phyloP scores from a whole-genome alignment of 1,140 invertebrate species.

The Leptopilina boulardi region DNA sequence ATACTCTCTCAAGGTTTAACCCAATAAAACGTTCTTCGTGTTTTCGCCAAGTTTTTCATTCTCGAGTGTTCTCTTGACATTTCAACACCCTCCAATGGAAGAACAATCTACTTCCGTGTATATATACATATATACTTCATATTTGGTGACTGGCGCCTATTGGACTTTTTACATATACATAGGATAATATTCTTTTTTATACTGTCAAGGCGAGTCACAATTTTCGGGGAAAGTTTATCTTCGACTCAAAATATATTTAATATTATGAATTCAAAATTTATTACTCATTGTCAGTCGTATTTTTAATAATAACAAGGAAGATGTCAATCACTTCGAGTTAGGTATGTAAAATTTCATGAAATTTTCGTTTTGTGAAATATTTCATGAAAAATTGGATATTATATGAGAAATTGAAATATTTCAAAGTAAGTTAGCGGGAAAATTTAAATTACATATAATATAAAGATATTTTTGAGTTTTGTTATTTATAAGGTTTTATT shows the following conservation, averaged over 20 bases:
- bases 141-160: constrained; percentile 41
- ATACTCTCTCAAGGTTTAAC: constrained; percentile 49
- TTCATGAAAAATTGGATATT: too few relatives aligned
- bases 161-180: constrained; percentile 44
- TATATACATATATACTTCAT: constrained; percentile 48
- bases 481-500: too few relatives aligned
- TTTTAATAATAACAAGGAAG: too few relatives aligned
- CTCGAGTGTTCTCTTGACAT: constrained; percentile 53
- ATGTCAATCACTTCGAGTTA: too few relatives aligned
- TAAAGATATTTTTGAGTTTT: too few relatives aligned
- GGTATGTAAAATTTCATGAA: too few relatives aligned
- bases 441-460: too few relatives aligned
- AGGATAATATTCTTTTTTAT: constrained; percentile 42
- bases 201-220: not conserved
- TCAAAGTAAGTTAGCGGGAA: too few relatives aligned
- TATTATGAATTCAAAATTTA: not conserved
- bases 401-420: too few relatives aligned
- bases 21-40: constrained; percentile 58
- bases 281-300: too few relatives aligned
- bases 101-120: constrained; percentile 48
- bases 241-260: not conserved
- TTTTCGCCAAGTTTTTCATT: constrained; percentile 57
- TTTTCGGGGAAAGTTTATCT: not conserved
- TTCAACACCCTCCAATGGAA: constrained; percentile 47
- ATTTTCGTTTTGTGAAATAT: too few relatives aligned